Base-by-base conservation (phyloP, 2,113 vertebrate species). In the Istiophorus platypterus region DNA sequence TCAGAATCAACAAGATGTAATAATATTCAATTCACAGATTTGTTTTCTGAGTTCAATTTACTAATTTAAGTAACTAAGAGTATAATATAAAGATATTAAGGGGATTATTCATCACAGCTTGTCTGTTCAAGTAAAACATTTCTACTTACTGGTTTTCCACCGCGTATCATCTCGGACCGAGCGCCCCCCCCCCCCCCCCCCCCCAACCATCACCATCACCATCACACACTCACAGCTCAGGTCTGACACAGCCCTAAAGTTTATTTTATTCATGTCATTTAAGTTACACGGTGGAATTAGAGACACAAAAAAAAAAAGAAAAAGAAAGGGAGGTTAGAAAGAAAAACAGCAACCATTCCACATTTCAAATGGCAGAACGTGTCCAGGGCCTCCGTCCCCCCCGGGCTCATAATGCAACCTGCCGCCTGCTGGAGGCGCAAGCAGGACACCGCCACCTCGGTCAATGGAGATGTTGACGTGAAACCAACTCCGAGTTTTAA, bases 191-290 rank as follows among this genome's bases (percentile, higher is more conserved):
- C n/a, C n/a, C n/a, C n/a, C n/a, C n/a, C n/a, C n/a, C n/a, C n/a
- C n/a, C n/a, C n/a, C n/a, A n/a, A n/a, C n/a, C n/a, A n/a, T n/a
- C n/a, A n/a, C n/a, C n/a, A n/a, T n/a, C n/a, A n/a, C n/a, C n/a
- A n/a, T 18, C 72, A 86, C 78, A 83, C 80, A 73, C 39, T 31
- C 58, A 71, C 66, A 81, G 72, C 80, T 85, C 72, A 84, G 82
- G 77, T 91, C 89, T 86, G 85, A 92, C 87, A 92, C 85, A 89
- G 80, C 77, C 84, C 86, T 86, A 85, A 85, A 76, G 37, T 91
- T 91, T 86, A 85, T 84, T 92, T 90, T 87, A 91, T 88, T 92
- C 62, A 85, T 89, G 80, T 90, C 64, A 84, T 88, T 91, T 81
- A 88, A 90, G 85, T 89, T 89, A 91, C 87, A 92, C 58, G 69